These are phyloP conservation scores for Mus caroli DNA, from an alignment of 2,797 vertebrate genomes.

Conservation along the genomic window DNA sequence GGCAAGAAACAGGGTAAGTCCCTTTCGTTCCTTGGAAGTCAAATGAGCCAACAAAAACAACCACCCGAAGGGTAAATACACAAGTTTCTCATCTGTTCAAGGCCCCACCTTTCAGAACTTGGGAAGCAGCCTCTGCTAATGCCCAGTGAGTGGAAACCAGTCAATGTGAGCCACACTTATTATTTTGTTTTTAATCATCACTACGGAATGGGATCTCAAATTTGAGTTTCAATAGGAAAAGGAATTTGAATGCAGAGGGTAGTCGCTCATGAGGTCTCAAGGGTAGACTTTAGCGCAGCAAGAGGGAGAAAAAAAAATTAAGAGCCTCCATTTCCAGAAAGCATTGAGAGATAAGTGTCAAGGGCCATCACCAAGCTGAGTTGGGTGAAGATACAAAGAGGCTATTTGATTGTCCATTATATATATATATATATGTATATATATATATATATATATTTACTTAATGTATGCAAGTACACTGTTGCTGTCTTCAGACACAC, in stretches of 20 bases:
- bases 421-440: too few relatives aligned
- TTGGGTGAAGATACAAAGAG: background rate
- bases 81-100: background rate
- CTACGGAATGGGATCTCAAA: background rate
- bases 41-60: conserved; percentile 39
- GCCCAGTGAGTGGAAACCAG: background rate
- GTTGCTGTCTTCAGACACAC: too few relatives aligned
- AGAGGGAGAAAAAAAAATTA: background rate
- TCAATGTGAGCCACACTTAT: background rate
- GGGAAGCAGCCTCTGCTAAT: background rate
- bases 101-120: background rate
- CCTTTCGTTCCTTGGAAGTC: conserved; percentile 53
- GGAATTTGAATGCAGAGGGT: background rate
- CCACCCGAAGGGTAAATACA: background rate
- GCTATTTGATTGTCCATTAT: background rate
- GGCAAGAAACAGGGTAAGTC: conserved; percentile 36
- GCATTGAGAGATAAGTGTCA: background rate
- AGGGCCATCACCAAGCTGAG: background rate
- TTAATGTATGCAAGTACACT: too few relatives aligned
- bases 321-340: conserved; percentile 9
- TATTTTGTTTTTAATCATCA: background rate
- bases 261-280: background rate
- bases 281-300: background rate
- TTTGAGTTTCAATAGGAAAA: conserved; percentile 29
- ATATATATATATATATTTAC: too few relatives aligned